These are phyloP conservation scores for Lydus trimaculatus DNA, from an alignment of 2,888 invertebrate species.

Conservation along the genomic window DNA sequence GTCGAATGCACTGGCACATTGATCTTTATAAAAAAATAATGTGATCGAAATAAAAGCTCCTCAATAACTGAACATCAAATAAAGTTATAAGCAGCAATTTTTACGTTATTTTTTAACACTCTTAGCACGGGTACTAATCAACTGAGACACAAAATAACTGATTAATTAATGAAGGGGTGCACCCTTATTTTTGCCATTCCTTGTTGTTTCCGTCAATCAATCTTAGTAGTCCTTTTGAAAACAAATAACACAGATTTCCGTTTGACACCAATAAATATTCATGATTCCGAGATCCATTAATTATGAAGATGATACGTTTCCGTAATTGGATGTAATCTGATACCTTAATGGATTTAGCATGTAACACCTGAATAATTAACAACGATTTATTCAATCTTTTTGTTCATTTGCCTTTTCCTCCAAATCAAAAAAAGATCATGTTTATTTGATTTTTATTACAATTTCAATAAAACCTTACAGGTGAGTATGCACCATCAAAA, in stretches of 20 bases:
- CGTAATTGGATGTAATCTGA: slow-evolving; percentile 35
- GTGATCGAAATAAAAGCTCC: too few relatives aligned
- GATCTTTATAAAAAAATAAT: neutral
- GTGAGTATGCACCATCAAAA: neutral
- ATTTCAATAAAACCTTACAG: neutral
- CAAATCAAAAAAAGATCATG: neutral
- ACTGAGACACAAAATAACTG: too few relatives aligned
- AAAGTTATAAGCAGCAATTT: too few relatives aligned
- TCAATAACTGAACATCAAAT: too few relatives aligned
- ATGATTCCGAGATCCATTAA: slow-evolving; percentile 17
- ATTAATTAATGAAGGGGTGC: neutral
- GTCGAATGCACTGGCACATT: neutral
- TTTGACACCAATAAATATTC: slow-evolving; percentile 24
- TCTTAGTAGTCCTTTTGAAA: neutral
- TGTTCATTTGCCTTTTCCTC: neutral
- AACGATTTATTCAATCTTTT: slow-evolving; percentile 15
- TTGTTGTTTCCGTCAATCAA: neutral
- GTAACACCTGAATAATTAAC: slow-evolving; percentile 28
- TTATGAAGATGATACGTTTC: slow-evolving; percentile 20
- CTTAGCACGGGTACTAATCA: too few relatives aligned
- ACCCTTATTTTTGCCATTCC: neutral
- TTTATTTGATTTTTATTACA: neutral
- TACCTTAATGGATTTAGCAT: slow-evolving; percentile 38
- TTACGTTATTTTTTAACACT: too few relatives aligned
- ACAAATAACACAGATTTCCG: slow-evolving; percentile 18